Base-by-base conservation (phyloP, 2,888 invertebrate species). In the Agriopis aurantiaria region DNA sequence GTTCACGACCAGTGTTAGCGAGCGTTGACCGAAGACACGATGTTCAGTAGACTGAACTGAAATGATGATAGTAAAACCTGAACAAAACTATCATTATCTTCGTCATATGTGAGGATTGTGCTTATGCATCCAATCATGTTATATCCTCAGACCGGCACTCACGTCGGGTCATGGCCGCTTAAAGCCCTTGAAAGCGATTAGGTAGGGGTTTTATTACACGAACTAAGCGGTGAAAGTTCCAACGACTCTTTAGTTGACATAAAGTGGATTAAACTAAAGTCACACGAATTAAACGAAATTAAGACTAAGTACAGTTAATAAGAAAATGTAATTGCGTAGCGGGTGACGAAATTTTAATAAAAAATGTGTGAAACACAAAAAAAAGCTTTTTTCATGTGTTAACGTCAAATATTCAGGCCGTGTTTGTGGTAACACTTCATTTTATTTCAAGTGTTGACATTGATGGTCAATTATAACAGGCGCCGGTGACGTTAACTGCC, bases 91-190 rank as follows among this genome's bases (percentile, higher is more conserved):
- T 73, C 72, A 71, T 78, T 65, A 68, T 68, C 68, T 73, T 65
- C 66, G 71, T 73, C 72, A 66, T 70, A 73, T 68, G 80, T 80
- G 74, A 76, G 73, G 77, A 80, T 80, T 76, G 74, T 79, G 82
- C 79, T 83, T 82, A 83, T 86, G 83, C 84, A 88, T 86, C 83
- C 85, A 87, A 89, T 88, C 80, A 81, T 74, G 80, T 78, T 80
- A 79, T 82, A 85, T 85, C 84, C 84, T 83, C 79, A 80, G 81
- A 77, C 78, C 82, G 85, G 81, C 86, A 83, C 86, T 84, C 85
- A 78, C 83, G 88, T 70, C 88, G 91, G 93, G 93, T 93, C 93
- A 94, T 89, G 93, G 93, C 92, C 93, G 92, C 93, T 91, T 91
- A 88, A 90, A 86, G 93, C 93, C 93, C 93, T 94, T 93, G 93